phyloP scores from a whole-genome alignment of 2,888 invertebrate genomes.

The Griposia aprilina region DNA sequence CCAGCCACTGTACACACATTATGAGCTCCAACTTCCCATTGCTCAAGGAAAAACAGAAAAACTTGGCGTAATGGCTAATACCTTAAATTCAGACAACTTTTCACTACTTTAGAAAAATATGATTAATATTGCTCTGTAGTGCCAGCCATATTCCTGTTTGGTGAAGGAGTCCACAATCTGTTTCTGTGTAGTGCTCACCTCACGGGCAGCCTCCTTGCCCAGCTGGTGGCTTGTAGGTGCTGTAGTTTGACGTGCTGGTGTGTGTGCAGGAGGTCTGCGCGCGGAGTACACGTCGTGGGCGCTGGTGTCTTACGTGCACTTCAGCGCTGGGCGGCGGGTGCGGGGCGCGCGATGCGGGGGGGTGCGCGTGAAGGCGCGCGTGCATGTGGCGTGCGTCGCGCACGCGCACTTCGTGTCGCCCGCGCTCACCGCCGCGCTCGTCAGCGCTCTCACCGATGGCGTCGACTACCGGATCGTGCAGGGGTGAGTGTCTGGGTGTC shows the following conservation, averaged over 20 bases:
- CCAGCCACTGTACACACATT: neutral
- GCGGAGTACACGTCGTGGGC: constrained; percentile 72
- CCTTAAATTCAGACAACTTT: neutral
- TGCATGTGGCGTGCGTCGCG: constrained; percentile 65
- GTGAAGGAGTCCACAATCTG: neutral
- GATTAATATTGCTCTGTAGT: neutral
- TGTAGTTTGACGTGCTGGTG: neutral
- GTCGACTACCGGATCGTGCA: constrained; percentile 68
- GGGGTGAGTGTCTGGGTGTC: constrained; percentile 67
- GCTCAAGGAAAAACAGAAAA: neutral
- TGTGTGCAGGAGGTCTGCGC: constrained; percentile 72
- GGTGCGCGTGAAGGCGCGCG: constrained; percentile 52
- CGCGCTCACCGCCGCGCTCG: constrained; percentile 64
- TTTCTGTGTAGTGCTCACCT: neutral
- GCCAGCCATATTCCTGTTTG: neutral
- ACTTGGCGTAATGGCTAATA: neutral
- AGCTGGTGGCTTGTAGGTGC: neutral
- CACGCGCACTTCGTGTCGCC: constrained; percentile 76
- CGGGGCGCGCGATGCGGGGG: constrained; percentile 31
- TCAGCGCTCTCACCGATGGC: constrained; percentile 58
- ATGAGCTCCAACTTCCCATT: neutral
- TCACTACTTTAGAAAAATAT: neutral
- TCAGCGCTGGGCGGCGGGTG: constrained; percentile 65
- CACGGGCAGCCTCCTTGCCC: neutral
- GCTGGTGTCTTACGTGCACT: constrained; percentile 78